Conservation (phyloP, 1,140 invertebrate species). For the Marisa cornuarietis region DNA sequence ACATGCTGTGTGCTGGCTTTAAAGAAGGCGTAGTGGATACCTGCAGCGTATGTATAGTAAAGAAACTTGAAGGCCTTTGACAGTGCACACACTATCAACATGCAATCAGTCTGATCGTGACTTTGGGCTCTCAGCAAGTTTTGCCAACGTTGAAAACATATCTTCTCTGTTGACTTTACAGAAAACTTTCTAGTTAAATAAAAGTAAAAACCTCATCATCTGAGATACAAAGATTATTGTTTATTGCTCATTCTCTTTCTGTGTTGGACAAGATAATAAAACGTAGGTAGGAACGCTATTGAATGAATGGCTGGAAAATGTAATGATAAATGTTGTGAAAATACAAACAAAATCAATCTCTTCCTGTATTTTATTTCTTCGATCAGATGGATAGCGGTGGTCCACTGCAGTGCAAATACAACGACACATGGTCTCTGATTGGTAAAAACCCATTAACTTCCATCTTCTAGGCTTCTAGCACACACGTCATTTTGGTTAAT, state of each 20-base stretch:
- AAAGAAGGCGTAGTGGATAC: constrained; percentile 23
- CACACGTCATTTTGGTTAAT: too few species aligned
- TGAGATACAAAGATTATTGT: not conserved
- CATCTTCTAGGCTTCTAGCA: too few species aligned
- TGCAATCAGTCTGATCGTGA: too few species aligned
- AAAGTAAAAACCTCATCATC: not conserved
- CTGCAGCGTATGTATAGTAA: constrained; percentile 8
- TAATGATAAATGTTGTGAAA: not conserved
- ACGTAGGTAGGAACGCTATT: not conserved
- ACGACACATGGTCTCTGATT: constrained; percentile 10
- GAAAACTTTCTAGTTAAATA: not conserved
- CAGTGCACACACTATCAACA: too few species aligned
- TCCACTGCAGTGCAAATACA: constrained; percentile 25
- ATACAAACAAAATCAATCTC: not conserved
- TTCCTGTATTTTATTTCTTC: not conserved
- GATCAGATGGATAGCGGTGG: constrained; percentile 29
- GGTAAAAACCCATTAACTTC: constrained; percentile 11
- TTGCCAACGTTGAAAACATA: not conserved
- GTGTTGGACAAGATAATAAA: not conserved
- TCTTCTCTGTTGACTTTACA: not conserved
- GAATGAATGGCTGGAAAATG: not conserved
- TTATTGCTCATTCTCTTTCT: too few species aligned
- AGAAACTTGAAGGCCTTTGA: too few species aligned
- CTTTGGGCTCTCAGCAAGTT: too few species aligned
- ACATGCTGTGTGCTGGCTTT: constrained; percentile 29